phyloP scores from a whole-genome alignment of 1,140 invertebrate species.

The Drosophila seguyi region DNA sequence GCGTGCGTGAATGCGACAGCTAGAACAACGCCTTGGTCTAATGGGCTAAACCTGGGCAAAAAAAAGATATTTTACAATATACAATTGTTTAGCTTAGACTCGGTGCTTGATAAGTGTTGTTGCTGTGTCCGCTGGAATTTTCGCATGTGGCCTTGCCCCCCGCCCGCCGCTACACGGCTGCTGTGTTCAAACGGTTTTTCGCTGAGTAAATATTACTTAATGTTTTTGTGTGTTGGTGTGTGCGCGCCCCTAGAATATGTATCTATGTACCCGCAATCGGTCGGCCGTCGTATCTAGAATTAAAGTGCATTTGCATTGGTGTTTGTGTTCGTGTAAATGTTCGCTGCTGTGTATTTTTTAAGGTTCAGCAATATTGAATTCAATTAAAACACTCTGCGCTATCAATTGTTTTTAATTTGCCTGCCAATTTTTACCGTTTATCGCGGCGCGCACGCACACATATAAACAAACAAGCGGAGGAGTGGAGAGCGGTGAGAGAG shows the following conservation, averaged over 20 bases:
- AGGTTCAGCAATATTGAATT: conserved; percentile 61
- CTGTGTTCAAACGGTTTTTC: conserved; percentile 25
- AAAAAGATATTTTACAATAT: conserved; percentile 62
- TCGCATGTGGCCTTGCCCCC: conserved; percentile 19
- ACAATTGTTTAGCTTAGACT: conserved; percentile 61
- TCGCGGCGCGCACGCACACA: conserved; percentile 32
- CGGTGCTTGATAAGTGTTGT: conserved; percentile 50
- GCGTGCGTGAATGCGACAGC: conserved; percentile 59
- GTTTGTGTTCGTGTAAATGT: conserved; percentile 42
- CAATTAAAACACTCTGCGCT: conserved; percentile 68
- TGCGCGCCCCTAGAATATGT: conserved; percentile 71
- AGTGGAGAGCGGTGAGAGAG: conserved; percentile 1
- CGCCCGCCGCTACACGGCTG: neutral
- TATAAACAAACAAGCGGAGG: conserved; percentile 20
- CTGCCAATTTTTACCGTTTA: conserved; percentile 52
- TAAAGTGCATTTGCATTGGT: conserved; percentile 37
- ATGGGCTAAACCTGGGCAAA: conserved; percentile 51
- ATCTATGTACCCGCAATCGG: conserved; percentile 60
- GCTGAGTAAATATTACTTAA: conserved; percentile 79
- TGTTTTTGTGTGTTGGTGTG: conserved; percentile 70
- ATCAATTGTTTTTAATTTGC: conserved; percentile 79
- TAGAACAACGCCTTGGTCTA: conserved; percentile 38
- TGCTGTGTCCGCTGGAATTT: conserved; percentile 19
- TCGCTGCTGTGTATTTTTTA: conserved; percentile 42
- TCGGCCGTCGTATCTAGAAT: conserved; percentile 40